Percentiles rank a stretch among this genome's conserved stretches.
Evolutionary conservation across 2,888 invertebrate species (phyloP).

Genomic region (Drosophila aldrichi): DNA sequence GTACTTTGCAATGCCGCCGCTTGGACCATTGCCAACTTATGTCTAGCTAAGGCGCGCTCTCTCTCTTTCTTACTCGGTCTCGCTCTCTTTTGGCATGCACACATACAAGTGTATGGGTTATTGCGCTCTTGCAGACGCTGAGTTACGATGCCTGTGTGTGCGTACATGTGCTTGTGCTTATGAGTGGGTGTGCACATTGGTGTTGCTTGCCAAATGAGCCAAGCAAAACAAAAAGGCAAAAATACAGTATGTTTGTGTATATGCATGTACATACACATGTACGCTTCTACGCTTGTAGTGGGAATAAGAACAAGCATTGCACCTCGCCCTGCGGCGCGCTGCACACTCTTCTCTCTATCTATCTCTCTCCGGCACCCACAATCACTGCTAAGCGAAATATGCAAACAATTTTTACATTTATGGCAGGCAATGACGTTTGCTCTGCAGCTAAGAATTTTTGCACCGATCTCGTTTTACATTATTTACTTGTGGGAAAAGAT

Average conservation of each 20-base stretch:
- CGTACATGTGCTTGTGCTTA: slow-evolving; percentile 28
- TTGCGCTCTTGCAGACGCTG: slow-evolving; percentile 42
- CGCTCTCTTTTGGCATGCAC: slow-evolving; percentile 24
- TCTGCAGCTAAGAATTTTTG: slow-evolving; percentile 45
- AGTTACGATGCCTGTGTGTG: slow-evolving; percentile 8
- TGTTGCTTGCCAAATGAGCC: slow-evolving; percentile 69
- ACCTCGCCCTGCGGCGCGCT: slow-evolving; percentile 9
- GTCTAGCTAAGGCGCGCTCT: slow-evolving; percentile 25
- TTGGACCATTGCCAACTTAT: slow-evolving; percentile 56
- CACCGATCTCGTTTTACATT: slow-evolving; percentile 52
- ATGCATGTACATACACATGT: slow-evolving; percentile 6
- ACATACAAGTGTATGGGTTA: slow-evolving; percentile 11
- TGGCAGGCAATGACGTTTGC: slow-evolving; percentile 54
- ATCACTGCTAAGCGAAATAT: slow-evolving; percentile 49
- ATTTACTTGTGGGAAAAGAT: slow-evolving; percentile 49
- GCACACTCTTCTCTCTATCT: neutral
- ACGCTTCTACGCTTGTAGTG: slow-evolving; percentile 8
- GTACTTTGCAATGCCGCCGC: slow-evolving; percentile 42
- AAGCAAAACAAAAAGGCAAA: slow-evolving; percentile 80
- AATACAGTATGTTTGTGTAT: slow-evolving; percentile 34
- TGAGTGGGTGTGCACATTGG: slow-evolving; percentile 46
- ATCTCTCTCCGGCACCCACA: slow-evolving; percentile 9
- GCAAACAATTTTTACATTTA: slow-evolving; percentile 62
- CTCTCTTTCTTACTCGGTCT: slow-evolving; percentile 14
- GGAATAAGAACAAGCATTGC: slow-evolving; percentile 36